A percentile compares a stretch with the other conserved stretches of the same genome.
phyloP scores from a whole-genome alignment of 1,140 invertebrate genomes.

The Cherax destructor region DNA sequence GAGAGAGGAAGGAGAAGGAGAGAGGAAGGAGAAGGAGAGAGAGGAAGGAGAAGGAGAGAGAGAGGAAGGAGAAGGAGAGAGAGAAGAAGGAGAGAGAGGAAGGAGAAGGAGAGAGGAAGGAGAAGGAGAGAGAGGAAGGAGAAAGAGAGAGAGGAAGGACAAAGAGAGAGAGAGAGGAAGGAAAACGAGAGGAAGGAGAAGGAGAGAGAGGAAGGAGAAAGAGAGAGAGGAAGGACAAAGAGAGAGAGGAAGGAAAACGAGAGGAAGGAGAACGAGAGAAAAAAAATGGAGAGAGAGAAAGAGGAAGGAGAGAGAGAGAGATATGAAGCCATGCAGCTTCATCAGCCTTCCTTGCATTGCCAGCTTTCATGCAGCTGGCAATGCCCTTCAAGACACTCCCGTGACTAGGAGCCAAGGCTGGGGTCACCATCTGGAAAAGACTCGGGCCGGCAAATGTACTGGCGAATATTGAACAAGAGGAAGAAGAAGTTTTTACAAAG shows the following conservation, averaged over 20 bases:
- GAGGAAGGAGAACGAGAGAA: not conserved
- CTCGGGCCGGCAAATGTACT: not conserved
- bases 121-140: not conserved
- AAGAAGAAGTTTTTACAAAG: too few relatives aligned
- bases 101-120: not conserved
- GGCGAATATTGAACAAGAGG: not conserved
- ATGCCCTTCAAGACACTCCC: not conserved
- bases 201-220: not conserved
- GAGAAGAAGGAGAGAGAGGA: not conserved
- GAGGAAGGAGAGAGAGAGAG: not conserved
- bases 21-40: not conserved
- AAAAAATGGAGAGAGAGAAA: not conserved
- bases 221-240: too few relatives aligned
- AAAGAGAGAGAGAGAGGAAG: not conserved
- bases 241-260: not conserved
- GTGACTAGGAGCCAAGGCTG: not conserved
- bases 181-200: not conserved
- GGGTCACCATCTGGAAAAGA: too few relatives aligned
- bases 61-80: not conserved
- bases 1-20: not conserved
- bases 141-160: not conserved
- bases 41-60: not conserved
- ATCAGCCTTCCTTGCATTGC: not conserved
- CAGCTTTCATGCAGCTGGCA: not conserved
- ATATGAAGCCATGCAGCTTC: not conserved